Evolutionary conservation across 1,140 invertebrate species (phyloP).

Genomic region (Telenomus remus): DNA sequence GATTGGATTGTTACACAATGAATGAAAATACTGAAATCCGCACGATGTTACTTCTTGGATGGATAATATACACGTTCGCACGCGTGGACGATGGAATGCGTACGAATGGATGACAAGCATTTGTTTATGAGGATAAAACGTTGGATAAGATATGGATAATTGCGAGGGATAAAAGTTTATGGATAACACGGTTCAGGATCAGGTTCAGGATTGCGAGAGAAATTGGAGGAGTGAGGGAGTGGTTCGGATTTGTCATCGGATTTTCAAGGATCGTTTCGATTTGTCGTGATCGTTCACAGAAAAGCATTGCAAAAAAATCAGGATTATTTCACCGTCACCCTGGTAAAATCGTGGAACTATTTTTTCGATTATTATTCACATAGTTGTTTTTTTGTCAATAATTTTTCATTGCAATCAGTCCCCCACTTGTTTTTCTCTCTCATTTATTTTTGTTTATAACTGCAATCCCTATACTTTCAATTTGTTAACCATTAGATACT

Average conservation of each 20-base stretch:
- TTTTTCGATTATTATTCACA: conserved; percentile 9
- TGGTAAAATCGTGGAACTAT: conserved; percentile 38
- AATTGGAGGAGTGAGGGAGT: conserved; percentile 60
- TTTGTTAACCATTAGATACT: background rate
- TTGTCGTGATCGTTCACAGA: conserved; percentile 27
- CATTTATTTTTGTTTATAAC: no score
- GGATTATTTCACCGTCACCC: conserved; percentile 21
- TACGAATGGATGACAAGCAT: conserved; percentile 73
- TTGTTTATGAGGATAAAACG: conserved; percentile 55
- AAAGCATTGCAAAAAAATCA: conserved; percentile 20
- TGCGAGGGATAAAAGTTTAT: conserved; percentile 62
- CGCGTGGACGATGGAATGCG: conserved; percentile 72
- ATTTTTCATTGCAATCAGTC: conserved; percentile 5
- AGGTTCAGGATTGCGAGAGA: conserved; percentile 52
- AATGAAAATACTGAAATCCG: conserved; percentile 76
- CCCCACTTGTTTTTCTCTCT: background rate
- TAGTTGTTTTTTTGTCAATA: conserved; percentile 4
- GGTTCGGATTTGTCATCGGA: conserved; percentile 67
- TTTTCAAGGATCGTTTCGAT: conserved; percentile 62
- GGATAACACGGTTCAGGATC: conserved; percentile 56
- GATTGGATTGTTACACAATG: conserved; percentile 77
- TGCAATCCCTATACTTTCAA: background rate
- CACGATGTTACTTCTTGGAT: conserved; percentile 75
- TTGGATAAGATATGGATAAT: conserved; percentile 40
- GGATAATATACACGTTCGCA: conserved; percentile 72